These are phyloP conservation scores for Nymphicus hollandicus DNA, from an alignment of 2,113 vertebrate species.

Conservation along the genomic window DNA sequence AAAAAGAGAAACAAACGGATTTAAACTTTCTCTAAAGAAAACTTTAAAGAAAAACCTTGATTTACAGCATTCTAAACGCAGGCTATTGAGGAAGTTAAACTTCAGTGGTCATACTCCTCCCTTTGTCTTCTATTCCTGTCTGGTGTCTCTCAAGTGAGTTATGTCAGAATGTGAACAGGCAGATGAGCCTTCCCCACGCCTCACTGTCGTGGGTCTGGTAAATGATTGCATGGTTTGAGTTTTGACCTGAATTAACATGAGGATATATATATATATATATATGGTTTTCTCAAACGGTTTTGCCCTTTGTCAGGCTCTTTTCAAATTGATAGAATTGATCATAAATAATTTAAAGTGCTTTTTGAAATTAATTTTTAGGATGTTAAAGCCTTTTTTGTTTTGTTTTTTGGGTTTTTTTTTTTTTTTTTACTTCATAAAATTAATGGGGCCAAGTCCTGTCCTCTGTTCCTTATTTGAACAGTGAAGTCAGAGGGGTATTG, in stretches of 20 bases:
- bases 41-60: neutral
- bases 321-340: neutral
- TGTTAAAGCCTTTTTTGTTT: neutral
- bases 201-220: neutral
- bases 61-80: constrained; percentile 54
- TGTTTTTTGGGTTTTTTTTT: neutral
- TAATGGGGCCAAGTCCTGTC: neutral
- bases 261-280: neutral
- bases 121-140: constrained; percentile 71
- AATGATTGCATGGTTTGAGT: constrained; percentile 20
- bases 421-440: neutral
- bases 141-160: constrained; percentile 69
- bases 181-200: neutral
- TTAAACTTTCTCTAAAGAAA: constrained; percentile 58
- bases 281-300: constrained; percentile 26
- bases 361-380: neutral
- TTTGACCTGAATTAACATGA: neutral
- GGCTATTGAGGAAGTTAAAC: constrained; percentile 60
- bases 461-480: neutral
- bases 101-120: constrained; percentile 63
- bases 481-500: neutral
- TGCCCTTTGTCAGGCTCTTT: neutral
- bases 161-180: neutral
- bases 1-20: constrained; percentile 56
- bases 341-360: neutral